Evolutionary conservation across 2,113 vertebrate genomes (phyloP), one percentile per base, ranked within the genome.

Genomic region (Triplophysa tibetana): DNA sequence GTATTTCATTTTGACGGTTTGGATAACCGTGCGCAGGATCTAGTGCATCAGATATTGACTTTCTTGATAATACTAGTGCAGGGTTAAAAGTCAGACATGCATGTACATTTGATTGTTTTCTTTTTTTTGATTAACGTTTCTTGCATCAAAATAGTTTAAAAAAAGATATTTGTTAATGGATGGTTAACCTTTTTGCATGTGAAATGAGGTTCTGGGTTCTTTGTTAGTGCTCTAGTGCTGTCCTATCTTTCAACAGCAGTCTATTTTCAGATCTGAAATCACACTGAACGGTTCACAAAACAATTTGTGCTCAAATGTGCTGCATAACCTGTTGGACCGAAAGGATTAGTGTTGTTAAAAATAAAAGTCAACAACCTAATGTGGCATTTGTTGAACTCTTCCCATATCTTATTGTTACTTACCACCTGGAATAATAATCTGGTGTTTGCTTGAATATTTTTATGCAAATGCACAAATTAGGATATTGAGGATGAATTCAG

Each of bases 311-410:
- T 41, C 12, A 24, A 60, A 75, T 75, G n/a, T 45, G 2, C 38
- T n/a, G 72, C 56, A 75, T 14, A 62, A 75, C 17, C 58, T 62
- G n/a, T 48, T 19, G 52, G 70, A 21, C 52, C 33, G 70, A 41
- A 58, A 54, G 7, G 33, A 38, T 38, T 5, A 38, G 33, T 38
- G 33, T 38, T 38, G 33, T 72, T 72, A 17, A 58, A 58, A 41
- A 72, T 58, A 13, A n/a, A 13, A 11, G 52, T 29, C 26, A 0
- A 11, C 17, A 45, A 11, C 11, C 9, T 45, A 45, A 45, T 45
- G 43, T 10, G 7, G 6, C 33, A 38, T 38, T 38, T 38, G 33
- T 38, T 38, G 33, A 7, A 7, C 33, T 38, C 33, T 38, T 7
- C 33, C 33, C 33, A 38, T 38, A 38, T 38, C 7, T 7, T 38